These are phyloP conservation scores for Linnaemya tessellans DNA, from an alignment of 2,888 invertebrate species.

Conservation along the genomic window DNA sequence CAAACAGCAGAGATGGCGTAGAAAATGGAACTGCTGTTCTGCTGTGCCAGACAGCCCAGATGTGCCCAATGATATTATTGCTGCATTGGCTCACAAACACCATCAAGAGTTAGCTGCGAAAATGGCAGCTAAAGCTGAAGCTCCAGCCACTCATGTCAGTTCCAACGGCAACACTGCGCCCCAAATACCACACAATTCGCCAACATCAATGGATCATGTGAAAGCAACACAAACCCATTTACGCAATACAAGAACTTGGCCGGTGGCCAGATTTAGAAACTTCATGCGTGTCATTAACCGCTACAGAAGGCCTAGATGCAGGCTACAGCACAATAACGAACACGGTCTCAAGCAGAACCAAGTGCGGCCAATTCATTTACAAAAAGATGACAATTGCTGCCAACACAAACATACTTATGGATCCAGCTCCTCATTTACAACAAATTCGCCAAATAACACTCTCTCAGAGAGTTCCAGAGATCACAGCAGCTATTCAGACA, in stretches of 20 bases:
- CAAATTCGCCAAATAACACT: slow-evolving; percentile 51
- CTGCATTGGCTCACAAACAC: slow-evolving; percentile 80
- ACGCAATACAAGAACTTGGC: slow-evolving; percentile 78
- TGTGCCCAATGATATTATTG: slow-evolving; percentile 84
- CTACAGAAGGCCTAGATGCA: slow-evolving; percentile 81
- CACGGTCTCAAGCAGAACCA: slow-evolving; percentile 82
- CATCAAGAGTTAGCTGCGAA: slow-evolving; percentile 73
- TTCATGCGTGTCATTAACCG: slow-evolving; percentile 82
- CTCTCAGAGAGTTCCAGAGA: slow-evolving; percentile 74
- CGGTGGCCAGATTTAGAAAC: slow-evolving; percentile 79
- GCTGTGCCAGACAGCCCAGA: slow-evolving; percentile 86
- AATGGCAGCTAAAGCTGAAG: slow-evolving; percentile 72
- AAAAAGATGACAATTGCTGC: slow-evolving; percentile 72
- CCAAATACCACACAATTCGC: slow-evolving; percentile 68
- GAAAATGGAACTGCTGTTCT: slow-evolving; percentile 86
- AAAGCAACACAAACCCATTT: slow-evolving; percentile 59
- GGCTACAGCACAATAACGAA: slow-evolving; percentile 72
- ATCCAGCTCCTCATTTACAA: slow-evolving; percentile 56
- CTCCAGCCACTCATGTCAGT: slow-evolving; percentile 75
- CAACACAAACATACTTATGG: slow-evolving; percentile 67
- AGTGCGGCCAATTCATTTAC: slow-evolving; percentile 81
- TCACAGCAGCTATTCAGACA: slow-evolving; percentile 73
- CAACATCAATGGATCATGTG: slow-evolving; percentile 67
- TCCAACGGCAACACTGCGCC: slow-evolving; percentile 67
- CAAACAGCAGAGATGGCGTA: slow-evolving; percentile 83